Evolutionary conservation across 2,888 invertebrate genomes (phyloP), one percentile per base, ranked within the genome.

Genomic region (Branchellion lobata): DNA sequence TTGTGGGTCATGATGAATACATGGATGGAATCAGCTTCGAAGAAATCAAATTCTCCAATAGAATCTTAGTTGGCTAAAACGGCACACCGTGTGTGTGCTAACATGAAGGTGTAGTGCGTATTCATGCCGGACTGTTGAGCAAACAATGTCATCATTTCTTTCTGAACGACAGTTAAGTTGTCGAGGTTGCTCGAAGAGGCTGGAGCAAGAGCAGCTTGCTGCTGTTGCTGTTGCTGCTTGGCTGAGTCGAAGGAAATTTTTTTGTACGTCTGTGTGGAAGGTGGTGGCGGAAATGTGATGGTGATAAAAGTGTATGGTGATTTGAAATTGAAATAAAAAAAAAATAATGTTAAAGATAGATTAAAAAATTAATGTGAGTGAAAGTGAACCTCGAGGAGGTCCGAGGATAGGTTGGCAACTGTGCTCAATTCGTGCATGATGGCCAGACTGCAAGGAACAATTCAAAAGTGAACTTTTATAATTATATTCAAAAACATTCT

Each of bases 101-200:
- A 75, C 75, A 75, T 18, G 40, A 31, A 40, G 31, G 51, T 51
- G 31, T 51, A 75, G 47, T 75, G 51, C 24, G 51, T 27, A 33
- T 75, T 75, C 75, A 75, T 75, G 27, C 75, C 75, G 29, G 75
- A 75, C 31, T 75, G 75, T 33, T 53, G 51, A 29, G 75, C 33
- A 51, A 75, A 75, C 51, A 75, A 3, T 1, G 53, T 53, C 33
- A 75, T 29, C 75, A 75, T 75, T 53, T 75, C 75, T 18, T 21
- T 47, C 53, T 75, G 75, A 18, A 36, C 36, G 21, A 11, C 65
- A 11, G 65, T 65, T 21, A 65, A 40, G 73, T 24, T 8, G 36
- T 53, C 27, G 51, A 14, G 14, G 21, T n/a, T 11, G 21, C n/a
- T 29, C 21, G 18, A 8, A 1, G 29, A 21, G 29, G 51, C 27